phyloP scores from a whole-genome alignment of 2,888 invertebrate genomes.

The Autographa gamma region DNA sequence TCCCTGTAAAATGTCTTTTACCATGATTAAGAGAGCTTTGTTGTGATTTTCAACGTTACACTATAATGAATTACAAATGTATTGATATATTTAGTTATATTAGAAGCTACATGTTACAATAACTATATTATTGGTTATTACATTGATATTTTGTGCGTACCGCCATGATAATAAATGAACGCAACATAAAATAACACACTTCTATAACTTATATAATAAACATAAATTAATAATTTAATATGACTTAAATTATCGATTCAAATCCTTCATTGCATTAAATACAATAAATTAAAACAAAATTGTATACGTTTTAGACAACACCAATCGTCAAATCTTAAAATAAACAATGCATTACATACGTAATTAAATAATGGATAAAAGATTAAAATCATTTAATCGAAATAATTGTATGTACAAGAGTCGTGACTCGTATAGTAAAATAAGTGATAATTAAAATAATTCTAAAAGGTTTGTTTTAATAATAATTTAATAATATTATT shows the following conservation, averaged over 20 bases:
- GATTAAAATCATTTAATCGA: conserved; percentile 57
- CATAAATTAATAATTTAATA: conserved; percentile 67
- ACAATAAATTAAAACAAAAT: conserved; percentile 63
- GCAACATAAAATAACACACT: conserved; percentile 48
- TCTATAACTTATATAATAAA: conserved; percentile 55
- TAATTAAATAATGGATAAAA: conserved; percentile 61
- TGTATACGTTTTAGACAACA: conserved; percentile 56
- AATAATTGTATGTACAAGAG: conserved; percentile 55
- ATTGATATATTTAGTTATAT: conserved; percentile 56
- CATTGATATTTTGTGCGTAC: conserved; percentile 66
- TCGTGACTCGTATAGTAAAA: conserved; percentile 33
- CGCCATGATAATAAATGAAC: conserved; percentile 50
- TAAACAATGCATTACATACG: conserved; percentile 45
- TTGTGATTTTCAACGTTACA: conserved; percentile 57
- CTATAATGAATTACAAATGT: conserved; percentile 56
- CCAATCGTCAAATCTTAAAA: conserved; percentile 48
- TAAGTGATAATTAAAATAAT: conserved; percentile 48
- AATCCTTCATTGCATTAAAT: conserved; percentile 70
- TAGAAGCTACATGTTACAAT: conserved; percentile 47
- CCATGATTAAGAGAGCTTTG: conserved; percentile 73
- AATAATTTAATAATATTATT: conserved; percentile 57
- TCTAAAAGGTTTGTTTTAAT: conserved; percentile 43
- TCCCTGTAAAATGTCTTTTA: conserved; percentile 84
- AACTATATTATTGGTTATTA: conserved; percentile 53
- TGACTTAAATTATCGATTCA: conserved; percentile 71